Evolutionary conservation across 2,113 vertebrate genomes (phyloP), one percentile per base, ranked within the genome.

Genomic region (Mus musculus): DNA sequence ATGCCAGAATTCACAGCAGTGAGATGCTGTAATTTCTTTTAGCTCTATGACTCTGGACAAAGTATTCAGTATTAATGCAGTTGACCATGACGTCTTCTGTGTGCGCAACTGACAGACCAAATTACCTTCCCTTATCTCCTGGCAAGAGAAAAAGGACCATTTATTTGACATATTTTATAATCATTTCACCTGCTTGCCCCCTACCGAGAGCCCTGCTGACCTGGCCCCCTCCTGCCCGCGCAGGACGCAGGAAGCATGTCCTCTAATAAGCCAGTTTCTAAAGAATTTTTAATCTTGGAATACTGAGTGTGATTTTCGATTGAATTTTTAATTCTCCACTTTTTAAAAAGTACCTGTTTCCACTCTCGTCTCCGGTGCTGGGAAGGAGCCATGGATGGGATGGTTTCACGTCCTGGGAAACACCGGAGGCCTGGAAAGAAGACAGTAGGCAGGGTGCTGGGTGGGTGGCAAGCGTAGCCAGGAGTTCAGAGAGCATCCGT

Each of bases 61-160:
- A 97, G 97, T 96, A 96, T 89, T 97, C 96, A 97, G 93, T 97
- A 97, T 97, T 97, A 97, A 98, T 94, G 95, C 97, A 98, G 97
- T 61, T 98, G 97, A 96, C 97, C 97, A 97, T 98, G 95, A 98
- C 95, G 36, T 96, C 95, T 95, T 93, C 97, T 96, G 85, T 97
- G 95, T 96, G 96, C 0, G 0, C 92, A 0, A 97, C 92, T 95
- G 96, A 96, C 97, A 97, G 96, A 97, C 96, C 97, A 98, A 98
- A 98, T 97, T 98, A 97, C 97, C 97, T 98, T 97, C 96, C 89
- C 97, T 98, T 98, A 97, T 98, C 97, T 98, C 88, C 92, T 56
- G 63, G 93, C 54, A 52, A 96, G 94, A 95, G 96, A 97, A 97
- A 97, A 97, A 96, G 94, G 93, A 90, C 97, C 97, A 94, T 97